Evolutionary conservation across 2,888 invertebrate genomes (phyloP).

Genomic region (Philereme transversata): DNA sequence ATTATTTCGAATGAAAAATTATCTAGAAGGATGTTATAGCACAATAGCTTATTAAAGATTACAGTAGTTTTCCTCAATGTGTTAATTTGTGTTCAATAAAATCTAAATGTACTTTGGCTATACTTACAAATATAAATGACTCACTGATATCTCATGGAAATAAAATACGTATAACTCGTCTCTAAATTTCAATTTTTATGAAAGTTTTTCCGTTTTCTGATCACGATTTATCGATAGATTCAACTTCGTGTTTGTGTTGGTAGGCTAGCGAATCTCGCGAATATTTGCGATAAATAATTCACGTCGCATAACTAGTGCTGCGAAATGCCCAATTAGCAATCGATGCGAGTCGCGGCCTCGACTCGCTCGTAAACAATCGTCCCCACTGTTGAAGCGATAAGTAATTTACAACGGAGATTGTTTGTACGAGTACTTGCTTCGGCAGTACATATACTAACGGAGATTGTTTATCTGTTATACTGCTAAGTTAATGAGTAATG

Average conservation of each 20-base stretch:
- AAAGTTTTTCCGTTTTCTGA: too few relatives aligned
- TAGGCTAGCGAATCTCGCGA: not conserved
- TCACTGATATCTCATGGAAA: too few relatives aligned
- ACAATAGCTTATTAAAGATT: not conserved
- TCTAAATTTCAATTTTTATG: too few relatives aligned
- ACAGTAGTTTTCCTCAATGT: not conserved
- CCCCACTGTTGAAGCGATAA: conserved; percentile 5
- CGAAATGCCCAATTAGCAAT: conserved; percentile 33
- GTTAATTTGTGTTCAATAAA: not conserved
- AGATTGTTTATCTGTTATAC: not conserved
- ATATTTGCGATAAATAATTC: conserved; percentile 27
- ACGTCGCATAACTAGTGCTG: conserved; percentile 24
- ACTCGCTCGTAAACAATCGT: conserved; percentile 17
- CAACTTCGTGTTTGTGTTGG: not conserved
- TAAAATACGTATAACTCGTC: too few relatives aligned
- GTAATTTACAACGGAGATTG: conserved; percentile 7
- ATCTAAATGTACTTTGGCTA: not conserved
- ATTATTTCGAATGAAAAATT: not conserved
- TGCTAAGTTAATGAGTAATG: not conserved
- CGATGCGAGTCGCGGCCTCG: conserved; percentile 29
- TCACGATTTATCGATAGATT: too few relatives aligned
- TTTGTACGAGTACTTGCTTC: too few relatives aligned
- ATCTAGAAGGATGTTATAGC: not conserved
- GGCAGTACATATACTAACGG: too few relatives aligned
- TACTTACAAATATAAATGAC: not conserved